These are phyloP conservation scores for Sinocyclocheilus maitianheensis DNA, from an alignment of 2,113 vertebrate genomes.

Conservation along the genomic window DNA sequence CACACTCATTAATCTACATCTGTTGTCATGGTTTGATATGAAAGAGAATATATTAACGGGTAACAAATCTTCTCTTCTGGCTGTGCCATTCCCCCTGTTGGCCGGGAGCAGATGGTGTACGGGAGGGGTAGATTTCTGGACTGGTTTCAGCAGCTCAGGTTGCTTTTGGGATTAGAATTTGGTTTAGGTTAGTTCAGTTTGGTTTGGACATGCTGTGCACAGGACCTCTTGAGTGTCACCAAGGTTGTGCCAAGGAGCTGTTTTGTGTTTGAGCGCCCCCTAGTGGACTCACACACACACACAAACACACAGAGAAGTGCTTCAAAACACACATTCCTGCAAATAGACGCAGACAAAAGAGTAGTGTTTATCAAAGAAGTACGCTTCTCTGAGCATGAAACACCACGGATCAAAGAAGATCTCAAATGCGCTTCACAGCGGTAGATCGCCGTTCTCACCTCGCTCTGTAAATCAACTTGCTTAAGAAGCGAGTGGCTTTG, in stretches of 20 bases:
- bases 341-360: not conserved
- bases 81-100: slow-evolving; percentile 45
- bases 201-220: slow-evolving; percentile 21
- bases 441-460: not conserved
- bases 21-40: slow-evolving; percentile 31
- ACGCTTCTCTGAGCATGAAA: slow-evolving; percentile 29
- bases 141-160: not conserved
- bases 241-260: slow-evolving; percentile 1
- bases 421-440: not conserved
- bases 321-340: slow-evolving; percentile 29
- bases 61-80: slow-evolving; percentile 33
- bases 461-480: slow-evolving; percentile 14
- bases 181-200: slow-evolving; percentile 24
- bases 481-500: slow-evolving; percentile 30
- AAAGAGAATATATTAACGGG: slow-evolving; percentile 32
- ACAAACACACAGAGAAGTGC: not conserved
- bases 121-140: slow-evolving; percentile 10
- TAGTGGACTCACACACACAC: slow-evolving; percentile 31
- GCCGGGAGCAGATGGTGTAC: slow-evolving; percentile 48
- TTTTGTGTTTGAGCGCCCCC: slow-evolving; percentile 38
- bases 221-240: slow-evolving; percentile 6
- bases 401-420: slow-evolving; percentile 29
- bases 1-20: slow-evolving; percentile 39
- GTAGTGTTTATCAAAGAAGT: slow-evolving; percentile 28
- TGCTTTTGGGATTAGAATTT: slow-evolving; percentile 20